Conservation (phyloP, 1,140 invertebrate genomes). For the Halictus rubicundus region DNA sequence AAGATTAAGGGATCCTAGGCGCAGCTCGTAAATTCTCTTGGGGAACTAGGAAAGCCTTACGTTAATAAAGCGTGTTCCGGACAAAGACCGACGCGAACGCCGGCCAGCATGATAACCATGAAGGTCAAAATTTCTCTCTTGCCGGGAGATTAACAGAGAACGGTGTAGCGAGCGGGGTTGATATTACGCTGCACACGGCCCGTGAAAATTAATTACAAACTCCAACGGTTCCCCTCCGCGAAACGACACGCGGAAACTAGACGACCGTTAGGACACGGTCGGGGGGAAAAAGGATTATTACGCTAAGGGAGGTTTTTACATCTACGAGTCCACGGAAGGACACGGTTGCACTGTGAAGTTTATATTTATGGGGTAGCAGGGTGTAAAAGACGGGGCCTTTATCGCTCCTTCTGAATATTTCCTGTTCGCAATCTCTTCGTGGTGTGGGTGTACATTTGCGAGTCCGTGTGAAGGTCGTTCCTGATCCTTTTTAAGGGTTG, state of each 20-base stretch:
- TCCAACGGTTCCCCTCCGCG: slow-evolving; percentile 4
- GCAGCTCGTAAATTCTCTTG: neutral
- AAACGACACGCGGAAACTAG: slow-evolving; percentile 24
- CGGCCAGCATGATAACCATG: slow-evolving; percentile 34
- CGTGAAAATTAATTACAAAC: slow-evolving; percentile 63
- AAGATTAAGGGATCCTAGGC: neutral
- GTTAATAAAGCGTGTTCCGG: slow-evolving; percentile 44
- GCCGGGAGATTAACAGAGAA: slow-evolving; percentile 50
- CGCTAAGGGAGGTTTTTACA: slow-evolving; percentile 32
- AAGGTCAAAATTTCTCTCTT: slow-evolving; percentile 58
- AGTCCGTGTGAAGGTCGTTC: neutral
- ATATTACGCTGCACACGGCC: slow-evolving; percentile 44
- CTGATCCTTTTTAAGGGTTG: neutral
- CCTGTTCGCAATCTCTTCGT: neutral
- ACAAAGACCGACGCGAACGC: slow-evolving; percentile 29
- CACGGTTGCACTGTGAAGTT: neutral
- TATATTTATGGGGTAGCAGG: slow-evolving; percentile 36
- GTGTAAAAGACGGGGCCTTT: slow-evolving; percentile 15
- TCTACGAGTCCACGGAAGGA: slow-evolving; percentile 14
- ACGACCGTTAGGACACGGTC: neutral
- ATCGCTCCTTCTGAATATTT: slow-evolving; percentile 20
- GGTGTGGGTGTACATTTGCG: neutral
- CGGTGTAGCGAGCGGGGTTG: slow-evolving; percentile 16
- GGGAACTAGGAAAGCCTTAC: slow-evolving; percentile 5
- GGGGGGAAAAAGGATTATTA: slow-evolving; percentile 31